Percentiles rank a stretch among this genome's conserved stretches.
Conservation (phyloP, 1,140 invertebrate genomes). For the Archegozetes longisetosus region DNA sequence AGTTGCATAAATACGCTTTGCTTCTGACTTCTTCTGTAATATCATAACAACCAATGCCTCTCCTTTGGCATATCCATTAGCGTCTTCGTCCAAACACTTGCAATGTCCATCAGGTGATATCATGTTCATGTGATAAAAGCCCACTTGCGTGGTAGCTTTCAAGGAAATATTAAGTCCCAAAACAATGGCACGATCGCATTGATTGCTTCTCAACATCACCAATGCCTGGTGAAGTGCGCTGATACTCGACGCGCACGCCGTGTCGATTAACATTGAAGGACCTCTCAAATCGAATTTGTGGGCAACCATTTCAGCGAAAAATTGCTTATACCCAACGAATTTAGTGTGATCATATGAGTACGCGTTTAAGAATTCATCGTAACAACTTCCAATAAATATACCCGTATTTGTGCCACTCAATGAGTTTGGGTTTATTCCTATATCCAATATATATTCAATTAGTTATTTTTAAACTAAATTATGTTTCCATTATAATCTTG, state of each 20-base stretch:
- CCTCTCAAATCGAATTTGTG: conserved; percentile 79
- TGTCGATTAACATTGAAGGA: conserved; percentile 83
- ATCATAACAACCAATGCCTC: conserved; percentile 37
- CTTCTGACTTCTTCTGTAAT: conserved; percentile 31
- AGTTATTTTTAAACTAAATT: no score
- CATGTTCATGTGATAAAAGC: conserved; percentile 42
- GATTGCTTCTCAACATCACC: neutral
- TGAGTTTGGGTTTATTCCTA: conserved; percentile 25
- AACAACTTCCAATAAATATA: conserved; percentile 72
- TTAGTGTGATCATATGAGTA: conserved; percentile 8
- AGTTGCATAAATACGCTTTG: conserved; percentile 35
- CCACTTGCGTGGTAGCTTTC: conserved; percentile 66
- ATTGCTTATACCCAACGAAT: conserved; percentile 70
- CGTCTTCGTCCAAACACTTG: conserved; percentile 19
- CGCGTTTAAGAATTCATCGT: conserved; percentile 10
- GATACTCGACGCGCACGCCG: conserved; percentile 48
- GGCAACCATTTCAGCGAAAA: conserved; percentile 89
- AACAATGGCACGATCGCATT: conserved; percentile 53
- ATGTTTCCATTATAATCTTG: no score
- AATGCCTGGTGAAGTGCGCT: conserved; percentile 12
- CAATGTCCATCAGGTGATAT: conserved; percentile 32
- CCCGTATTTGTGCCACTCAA: conserved; percentile 51
- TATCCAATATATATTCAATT: no score
- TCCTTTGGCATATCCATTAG: conserved; percentile 17
- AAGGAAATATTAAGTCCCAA: conserved; percentile 66